phyloP scores from a whole-genome alignment of 2,797 vertebrate genomes.

The Gila robusta region DNA sequence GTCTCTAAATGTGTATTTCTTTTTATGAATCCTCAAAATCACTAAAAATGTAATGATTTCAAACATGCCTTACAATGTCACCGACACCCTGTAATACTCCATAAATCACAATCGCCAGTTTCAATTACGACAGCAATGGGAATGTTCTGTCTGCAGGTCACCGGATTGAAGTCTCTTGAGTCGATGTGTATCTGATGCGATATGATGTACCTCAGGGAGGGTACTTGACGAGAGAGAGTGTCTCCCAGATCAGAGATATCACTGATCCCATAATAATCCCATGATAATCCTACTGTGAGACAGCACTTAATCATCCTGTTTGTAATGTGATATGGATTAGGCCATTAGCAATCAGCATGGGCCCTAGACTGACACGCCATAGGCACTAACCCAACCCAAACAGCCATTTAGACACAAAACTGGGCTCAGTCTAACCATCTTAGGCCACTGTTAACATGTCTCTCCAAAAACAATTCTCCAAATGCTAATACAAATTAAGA shows the following conservation, averaged over 20 bases:
- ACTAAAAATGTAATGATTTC: neutral
- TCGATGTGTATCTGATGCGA: constrained; percentile 27
- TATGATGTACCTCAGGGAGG: constrained; percentile 41
- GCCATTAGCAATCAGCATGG: constrained; percentile 42
- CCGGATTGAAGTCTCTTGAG: constrained; percentile 28
- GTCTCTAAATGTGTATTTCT: neutral
- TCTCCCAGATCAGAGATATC: constrained; percentile 50
- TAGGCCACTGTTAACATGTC: neutral
- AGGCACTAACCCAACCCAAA: constrained; percentile 15
- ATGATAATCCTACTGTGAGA: constrained; percentile 58
- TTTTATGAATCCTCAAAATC: neutral
- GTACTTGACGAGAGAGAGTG: constrained; percentile 45
- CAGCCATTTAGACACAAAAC: neutral
- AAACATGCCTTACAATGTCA: neutral
- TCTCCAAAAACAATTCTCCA: neutral
- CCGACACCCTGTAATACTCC: neutral
- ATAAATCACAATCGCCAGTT: neutral
- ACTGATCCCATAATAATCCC: constrained; percentile 64
- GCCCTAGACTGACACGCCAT: constrained; percentile 13
- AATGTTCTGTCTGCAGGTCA: constrained; percentile 31
- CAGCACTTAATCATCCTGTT: constrained; percentile 46
- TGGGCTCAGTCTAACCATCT: neutral
- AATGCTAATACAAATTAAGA: neutral
- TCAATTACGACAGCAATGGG: constrained; percentile 17
- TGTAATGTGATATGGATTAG: constrained; percentile 61